These are phyloP conservation scores for Deroptyus accipitrinus DNA, from an alignment of 2,113 vertebrate species.

Conservation along the genomic window DNA sequence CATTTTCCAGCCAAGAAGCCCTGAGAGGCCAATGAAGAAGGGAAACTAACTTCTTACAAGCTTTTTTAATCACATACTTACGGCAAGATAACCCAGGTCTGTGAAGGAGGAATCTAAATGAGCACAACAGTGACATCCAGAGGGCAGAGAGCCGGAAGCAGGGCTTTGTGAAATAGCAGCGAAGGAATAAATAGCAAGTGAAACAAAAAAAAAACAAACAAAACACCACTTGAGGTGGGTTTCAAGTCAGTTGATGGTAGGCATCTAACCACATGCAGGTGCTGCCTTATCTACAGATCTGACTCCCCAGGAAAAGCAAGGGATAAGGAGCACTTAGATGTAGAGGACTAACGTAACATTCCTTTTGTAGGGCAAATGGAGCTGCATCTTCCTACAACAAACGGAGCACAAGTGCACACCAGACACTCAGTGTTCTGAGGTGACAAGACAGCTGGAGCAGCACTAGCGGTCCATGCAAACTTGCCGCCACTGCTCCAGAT, in stretches of 20 bases:
- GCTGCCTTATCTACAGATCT: neutral
- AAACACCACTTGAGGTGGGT: neutral
- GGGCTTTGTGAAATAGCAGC: neutral
- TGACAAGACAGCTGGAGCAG: neutral
- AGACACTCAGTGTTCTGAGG: neutral
- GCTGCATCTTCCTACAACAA: neutral
- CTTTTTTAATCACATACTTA: neutral
- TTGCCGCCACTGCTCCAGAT: neutral
- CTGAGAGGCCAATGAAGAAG: neutral
- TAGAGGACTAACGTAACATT: neutral
- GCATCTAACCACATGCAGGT: neutral
- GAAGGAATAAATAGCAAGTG: neutral
- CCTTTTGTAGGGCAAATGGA: neutral
- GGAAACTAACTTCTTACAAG: neutral
- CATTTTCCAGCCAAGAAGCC: neutral
- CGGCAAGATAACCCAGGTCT: neutral
- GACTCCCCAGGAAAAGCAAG: neutral
- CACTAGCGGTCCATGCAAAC: neutral
- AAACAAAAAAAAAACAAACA: neutral
- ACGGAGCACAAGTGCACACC: rapidly evolving
- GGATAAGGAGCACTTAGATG: neutral
- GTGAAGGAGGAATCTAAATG: neutral
- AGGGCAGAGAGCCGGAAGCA: conserved; percentile 5
- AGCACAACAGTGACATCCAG: conserved; percentile 60
- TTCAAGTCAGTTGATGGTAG: neutral